Conservation (phyloP, 2,888 invertebrate species). For the Stegana nigrithorax region DNA sequence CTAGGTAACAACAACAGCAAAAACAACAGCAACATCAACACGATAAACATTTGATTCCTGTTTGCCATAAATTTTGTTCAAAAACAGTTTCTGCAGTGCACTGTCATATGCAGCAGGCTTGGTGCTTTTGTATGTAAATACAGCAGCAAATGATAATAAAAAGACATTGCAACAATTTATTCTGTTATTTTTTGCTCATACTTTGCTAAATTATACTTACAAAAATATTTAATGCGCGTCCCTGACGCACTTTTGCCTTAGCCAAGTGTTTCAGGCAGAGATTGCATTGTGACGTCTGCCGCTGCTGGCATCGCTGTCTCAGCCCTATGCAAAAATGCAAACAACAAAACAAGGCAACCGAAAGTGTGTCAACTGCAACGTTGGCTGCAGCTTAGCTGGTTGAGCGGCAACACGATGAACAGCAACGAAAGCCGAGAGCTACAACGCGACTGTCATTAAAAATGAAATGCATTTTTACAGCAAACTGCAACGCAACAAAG, state of each 20-base stretch:
- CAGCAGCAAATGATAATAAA: background rate
- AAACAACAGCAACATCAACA: no score
- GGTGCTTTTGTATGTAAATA: background rate
- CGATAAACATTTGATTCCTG: constrained; percentile 15
- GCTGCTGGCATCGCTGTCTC: background rate
- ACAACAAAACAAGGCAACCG: constrained; percentile 16
- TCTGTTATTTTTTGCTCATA: background rate
- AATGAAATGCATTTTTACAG: background rate
- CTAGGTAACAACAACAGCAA: no score
- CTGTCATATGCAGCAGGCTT: background rate
- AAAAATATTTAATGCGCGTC: background rate
- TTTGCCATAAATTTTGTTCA: constrained; percentile 10
- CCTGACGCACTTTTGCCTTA: constrained; percentile 1
- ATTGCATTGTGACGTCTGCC: background rate
- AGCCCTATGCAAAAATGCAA: background rate
- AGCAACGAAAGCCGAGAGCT: background rate
- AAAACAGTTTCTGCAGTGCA: no score
- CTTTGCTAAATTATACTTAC: background rate
- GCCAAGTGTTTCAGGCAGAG: background rate
- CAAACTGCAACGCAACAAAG: background rate
- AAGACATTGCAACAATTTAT: background rate
- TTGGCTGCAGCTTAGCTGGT: background rate
- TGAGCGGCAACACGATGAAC: background rate
- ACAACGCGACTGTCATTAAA: background rate
- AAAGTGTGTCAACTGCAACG: constrained; percentile 43